Percentiles rank a stretch among this genome's conserved stretches.
phyloP scores from a whole-genome alignment of 23 tunicate genomes.

The Ciona savignyi region DNA sequence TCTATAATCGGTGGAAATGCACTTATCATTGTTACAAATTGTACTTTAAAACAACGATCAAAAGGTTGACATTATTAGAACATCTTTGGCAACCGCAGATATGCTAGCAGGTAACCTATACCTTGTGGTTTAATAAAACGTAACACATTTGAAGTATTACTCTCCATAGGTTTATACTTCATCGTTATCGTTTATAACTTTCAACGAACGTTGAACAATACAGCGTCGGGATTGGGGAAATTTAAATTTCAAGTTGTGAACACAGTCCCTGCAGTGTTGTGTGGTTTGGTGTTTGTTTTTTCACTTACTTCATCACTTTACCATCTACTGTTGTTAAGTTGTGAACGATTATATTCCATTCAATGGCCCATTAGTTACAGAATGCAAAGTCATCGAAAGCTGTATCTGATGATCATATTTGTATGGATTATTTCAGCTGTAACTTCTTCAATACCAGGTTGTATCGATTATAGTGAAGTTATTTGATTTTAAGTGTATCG shows the following conservation, averaged over 20 bases:
- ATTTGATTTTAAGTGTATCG: too few relatives aligned
- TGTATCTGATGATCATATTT: neutral
- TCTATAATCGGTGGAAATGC: neutral
- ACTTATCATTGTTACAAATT: too few relatives aligned
- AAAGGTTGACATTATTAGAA: neutral
- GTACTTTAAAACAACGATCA: neutral
- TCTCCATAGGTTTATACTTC: neutral
- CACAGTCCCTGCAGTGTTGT: neutral
- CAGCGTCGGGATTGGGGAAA: neutral
- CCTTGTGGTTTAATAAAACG: too few relatives aligned
- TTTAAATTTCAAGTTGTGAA: neutral
- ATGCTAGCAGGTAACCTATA: neutral
- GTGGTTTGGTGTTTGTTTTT: neutral
- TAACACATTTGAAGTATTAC: neutral
- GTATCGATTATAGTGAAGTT: neutral
- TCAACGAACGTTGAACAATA: neutral
- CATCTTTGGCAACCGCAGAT: neutral
- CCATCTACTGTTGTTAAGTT: neutral
- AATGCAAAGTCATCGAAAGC: neutral
- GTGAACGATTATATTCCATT: neutral
- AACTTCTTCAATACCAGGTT: neutral
- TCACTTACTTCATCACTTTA: neutral
- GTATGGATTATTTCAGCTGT: neutral
- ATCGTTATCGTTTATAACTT: neutral
- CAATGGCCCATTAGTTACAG: neutral